Evolutionary conservation across 2,888 invertebrate species (phyloP), one percentile per base, ranked within the genome.

Genomic region (Drosophila prostipennis): DNA sequence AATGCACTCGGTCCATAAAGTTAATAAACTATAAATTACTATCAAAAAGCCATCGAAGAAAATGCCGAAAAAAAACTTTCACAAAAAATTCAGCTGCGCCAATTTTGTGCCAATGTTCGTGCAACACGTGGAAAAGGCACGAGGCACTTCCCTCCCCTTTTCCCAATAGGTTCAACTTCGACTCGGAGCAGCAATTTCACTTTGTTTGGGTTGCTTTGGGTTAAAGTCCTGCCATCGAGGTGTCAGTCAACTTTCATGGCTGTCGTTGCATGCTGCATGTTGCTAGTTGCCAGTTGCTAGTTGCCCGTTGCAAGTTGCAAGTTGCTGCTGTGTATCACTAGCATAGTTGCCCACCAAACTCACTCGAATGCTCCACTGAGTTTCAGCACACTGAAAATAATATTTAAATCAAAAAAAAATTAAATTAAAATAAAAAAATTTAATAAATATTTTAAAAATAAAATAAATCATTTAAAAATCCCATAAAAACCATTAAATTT

Each of bases 201-300:
- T 89, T 89, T 78, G 80, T 54, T 69, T 59, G 56, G 70, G 13
- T 46, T 70, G 58, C 45, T 73, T 63, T 82, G 77, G 87, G 87
- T 82, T 89, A 89, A 89, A 89, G 89, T 89, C 89, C 89, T 89
- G 78, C 57, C 87, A 63, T 70, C 77, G 73, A 52, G 70, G 86
- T 89, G 89, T 89, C 89, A 89, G 84, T 89, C 89, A 89, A 89
- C 89, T 89, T 80, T 84, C 79, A 74, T 69, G 71, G 72, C 61
- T 74, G 70, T 42, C 43, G 70, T 51, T 53, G 61, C 57, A 60
- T 60, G 65, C 36, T 73, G 59, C 26, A 58, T 40, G 57, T 70
- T 19, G 46, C 57, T 29, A 10, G 43, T 13, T 55, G 60, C 29
- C 14, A 42, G 68, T 16, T 55, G 60, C 29, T 14, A 45, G 68